A percentile compares a stretch with the other conserved stretches of the same genome.
phyloP scores from a whole-genome alignment of 1,140 invertebrate species.

The Ylistrum balloti region DNA sequence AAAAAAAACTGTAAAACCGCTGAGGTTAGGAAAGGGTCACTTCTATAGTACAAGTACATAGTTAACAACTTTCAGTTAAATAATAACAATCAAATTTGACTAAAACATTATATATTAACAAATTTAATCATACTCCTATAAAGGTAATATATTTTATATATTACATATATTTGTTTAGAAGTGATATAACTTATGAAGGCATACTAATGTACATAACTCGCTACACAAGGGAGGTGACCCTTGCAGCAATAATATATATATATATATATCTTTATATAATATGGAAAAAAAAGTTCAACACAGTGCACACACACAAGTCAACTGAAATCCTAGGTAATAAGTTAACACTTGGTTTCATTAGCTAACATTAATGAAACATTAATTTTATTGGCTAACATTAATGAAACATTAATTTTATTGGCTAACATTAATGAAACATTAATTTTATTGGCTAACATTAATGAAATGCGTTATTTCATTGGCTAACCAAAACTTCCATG shows the following conservation, averaged over 20 bases:
- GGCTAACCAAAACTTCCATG: neutral
- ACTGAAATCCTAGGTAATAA: conserved; percentile 11
- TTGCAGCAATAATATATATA: conserved; percentile 43
- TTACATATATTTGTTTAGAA: conserved; percentile 51
- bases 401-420: too few relatives aligned
- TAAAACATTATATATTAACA: conserved; percentile 67
- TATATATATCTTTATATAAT: neutral
- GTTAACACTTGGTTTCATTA: conserved; percentile 10
- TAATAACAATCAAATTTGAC: conserved; percentile 73
- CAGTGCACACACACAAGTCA: conserved; percentile 29
- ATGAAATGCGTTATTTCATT: too few relatives aligned
- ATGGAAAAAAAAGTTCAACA: conserved; percentile 19
- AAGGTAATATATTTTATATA: conserved; percentile 65
- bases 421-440: too few relatives aligned
- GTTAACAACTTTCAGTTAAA: conserved; percentile 75
- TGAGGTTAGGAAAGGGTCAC: conserved; percentile 19
- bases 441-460: too few relatives aligned
- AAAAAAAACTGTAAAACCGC: neutral
- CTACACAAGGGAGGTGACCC: conserved; percentile 47
- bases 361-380: too few relatives aligned
- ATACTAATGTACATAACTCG: conserved; percentile 52
- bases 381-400: too few relatives aligned
- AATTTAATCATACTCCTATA: conserved; percentile 46
- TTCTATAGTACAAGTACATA: conserved; percentile 51
- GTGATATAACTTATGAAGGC: conserved; percentile 46